Percentiles rank a stretch among this genome's conserved stretches.
phyloP scores from a whole-genome alignment of 2,797 vertebrate species.

The Oryzias sinensis region DNA sequence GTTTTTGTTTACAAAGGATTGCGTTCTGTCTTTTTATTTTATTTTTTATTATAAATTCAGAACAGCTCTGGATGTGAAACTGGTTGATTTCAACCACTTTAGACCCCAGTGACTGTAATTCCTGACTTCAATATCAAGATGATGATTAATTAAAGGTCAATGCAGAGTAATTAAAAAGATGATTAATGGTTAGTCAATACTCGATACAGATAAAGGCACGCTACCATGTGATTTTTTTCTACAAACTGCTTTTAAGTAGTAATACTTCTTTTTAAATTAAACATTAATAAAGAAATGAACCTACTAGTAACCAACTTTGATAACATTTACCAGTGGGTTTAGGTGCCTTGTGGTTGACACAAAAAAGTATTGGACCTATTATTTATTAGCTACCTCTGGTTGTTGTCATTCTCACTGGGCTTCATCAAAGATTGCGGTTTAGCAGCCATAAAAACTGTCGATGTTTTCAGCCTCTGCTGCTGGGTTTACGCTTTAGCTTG shows the following conservation, averaged over 20 bases:
- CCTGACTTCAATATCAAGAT: constrained; percentile 8
- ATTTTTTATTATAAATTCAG: constrained; percentile 21
- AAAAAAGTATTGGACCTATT: constrained; percentile 46
- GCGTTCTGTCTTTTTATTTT: no score
- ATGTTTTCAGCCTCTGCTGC: constrained; percentile 23
- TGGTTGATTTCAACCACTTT: constrained; percentile 57
- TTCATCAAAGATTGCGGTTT: constrained; percentile 39
- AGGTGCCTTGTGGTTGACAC: constrained; percentile 36
- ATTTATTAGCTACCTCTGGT: constrained; percentile 66
- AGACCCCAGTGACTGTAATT: constrained; percentile 30
- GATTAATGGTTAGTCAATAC: no score
- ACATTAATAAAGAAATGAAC: constrained; percentile 24
- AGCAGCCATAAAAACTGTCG: constrained; percentile 43
- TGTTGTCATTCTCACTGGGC: constrained; percentile 65
- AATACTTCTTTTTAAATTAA: no score
- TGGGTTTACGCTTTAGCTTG: constrained; percentile 38
- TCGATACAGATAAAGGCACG: no score
- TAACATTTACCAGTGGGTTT: constrained; percentile 27
- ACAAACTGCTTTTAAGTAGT: no score
- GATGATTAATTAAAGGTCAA: constrained; percentile 7
- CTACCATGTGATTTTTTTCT: no score
- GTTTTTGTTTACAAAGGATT: constrained; percentile 38
- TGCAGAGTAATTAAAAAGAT: neutral
- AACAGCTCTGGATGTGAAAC: constrained; percentile 59
- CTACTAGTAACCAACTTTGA: constrained; percentile 14